These are phyloP conservation scores for Trogon melanurus DNA, from an alignment of 2,113 vertebrate species.

Conservation along the genomic window DNA sequence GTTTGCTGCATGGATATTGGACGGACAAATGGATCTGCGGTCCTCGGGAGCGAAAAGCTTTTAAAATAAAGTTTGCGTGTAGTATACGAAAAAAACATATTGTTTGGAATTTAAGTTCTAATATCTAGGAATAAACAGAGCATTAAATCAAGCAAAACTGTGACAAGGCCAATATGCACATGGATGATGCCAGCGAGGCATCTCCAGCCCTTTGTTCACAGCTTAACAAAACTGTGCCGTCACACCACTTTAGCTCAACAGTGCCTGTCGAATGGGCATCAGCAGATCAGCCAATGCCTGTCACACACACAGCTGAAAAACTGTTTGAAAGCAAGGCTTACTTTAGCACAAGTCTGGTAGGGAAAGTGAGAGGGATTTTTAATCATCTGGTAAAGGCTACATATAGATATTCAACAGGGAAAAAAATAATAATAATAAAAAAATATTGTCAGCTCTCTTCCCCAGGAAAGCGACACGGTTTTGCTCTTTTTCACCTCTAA, in stretches of 20 bases:
- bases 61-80: slow-evolving; percentile 78
- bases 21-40: slow-evolving; percentile 48
- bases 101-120: slow-evolving; percentile 88
- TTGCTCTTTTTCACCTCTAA: slow-evolving; percentile 59
- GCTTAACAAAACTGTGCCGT: slow-evolving; percentile 99
- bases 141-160: slow-evolving; percentile 96
- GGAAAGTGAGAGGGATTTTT: slow-evolving; percentile 75
- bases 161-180: slow-evolving; percentile 90
- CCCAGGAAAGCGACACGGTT: background rate
- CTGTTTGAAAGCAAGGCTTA: slow-evolving; percentile 83
- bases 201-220: slow-evolving; percentile 94
- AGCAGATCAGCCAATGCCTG: slow-evolving; percentile 90
- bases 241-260: slow-evolving; percentile 98
- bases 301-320: slow-evolving; percentile 85
- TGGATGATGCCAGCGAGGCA: slow-evolving; percentile 87
- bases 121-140: slow-evolving; percentile 96
- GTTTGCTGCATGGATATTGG: slow-evolving; percentile 38
- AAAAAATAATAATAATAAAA: background rate
- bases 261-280: slow-evolving; percentile 94
- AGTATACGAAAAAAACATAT: slow-evolving; percentile 78
- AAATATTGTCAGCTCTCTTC: background rate
- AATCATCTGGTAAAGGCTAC: slow-evolving; percentile 67
- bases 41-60: slow-evolving; percentile 67
- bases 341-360: slow-evolving; percentile 77
- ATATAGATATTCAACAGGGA: background rate